Conservation (phyloP, 1,140 invertebrate species). For the Phocides pigmalion region DNA sequence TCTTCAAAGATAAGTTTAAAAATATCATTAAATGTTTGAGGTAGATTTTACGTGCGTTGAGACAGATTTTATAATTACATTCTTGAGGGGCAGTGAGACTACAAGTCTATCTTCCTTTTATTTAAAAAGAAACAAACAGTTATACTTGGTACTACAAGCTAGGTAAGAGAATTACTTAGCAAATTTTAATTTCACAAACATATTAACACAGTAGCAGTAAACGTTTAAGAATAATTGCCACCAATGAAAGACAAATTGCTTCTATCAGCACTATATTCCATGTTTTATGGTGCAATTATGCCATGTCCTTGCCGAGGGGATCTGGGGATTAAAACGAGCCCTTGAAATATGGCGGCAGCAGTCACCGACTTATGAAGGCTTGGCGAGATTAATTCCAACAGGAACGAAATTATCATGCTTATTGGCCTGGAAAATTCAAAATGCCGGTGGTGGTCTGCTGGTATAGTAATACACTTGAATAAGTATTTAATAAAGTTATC, state of each 20-base stretch:
- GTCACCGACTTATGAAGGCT: conserved; percentile 35
- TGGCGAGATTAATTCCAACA: conserved; percentile 34
- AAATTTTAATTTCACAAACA: not conserved
- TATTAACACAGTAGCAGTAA: not conserved
- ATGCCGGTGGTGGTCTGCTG: not conserved
- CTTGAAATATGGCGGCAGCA: conserved; percentile 33
- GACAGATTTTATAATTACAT: no score
- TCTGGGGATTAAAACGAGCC: conserved; percentile 28
- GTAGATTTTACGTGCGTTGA: no score
- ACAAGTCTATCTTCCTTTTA: no score
- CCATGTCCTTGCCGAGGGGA: conserved; percentile 30
- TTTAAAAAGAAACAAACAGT: no score
- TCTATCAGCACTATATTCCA: conserved; percentile 16
- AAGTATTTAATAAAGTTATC: not conserved
- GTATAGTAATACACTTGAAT: not conserved
- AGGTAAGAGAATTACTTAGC: not conserved
- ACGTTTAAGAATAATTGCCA: not conserved
- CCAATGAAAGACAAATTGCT: conserved; percentile 27
- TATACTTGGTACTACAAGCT: no score
- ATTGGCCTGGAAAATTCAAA: conserved; percentile 35
- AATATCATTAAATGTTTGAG: no score
- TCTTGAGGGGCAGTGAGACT: no score
- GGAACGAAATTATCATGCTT: conserved; percentile 33
- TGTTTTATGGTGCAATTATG: conserved; percentile 35
- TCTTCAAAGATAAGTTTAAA: no score